These are phyloP conservation scores for Hydrocynus forskahlii DNA, from an alignment of 2,797 vertebrate genomes.

Conservation along the genomic window DNA sequence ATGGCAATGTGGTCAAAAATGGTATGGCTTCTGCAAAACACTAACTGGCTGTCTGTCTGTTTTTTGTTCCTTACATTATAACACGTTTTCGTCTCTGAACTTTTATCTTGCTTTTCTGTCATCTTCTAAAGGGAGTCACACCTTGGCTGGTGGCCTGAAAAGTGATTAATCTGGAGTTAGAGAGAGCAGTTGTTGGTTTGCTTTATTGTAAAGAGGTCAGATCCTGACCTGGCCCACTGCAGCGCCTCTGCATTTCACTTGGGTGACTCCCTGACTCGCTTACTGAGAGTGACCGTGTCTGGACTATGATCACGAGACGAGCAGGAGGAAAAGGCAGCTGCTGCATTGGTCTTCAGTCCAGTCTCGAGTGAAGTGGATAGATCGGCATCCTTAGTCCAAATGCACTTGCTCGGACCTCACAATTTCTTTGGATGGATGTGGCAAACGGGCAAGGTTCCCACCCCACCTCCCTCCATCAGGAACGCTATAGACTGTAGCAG, in stretches of 20 bases:
- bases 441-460: conserved; percentile 48
- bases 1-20: conserved; percentile 76
- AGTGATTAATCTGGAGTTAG: conserved; percentile 72
- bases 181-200: conserved; percentile 77
- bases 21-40: conserved; percentile 69
- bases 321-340: conserved; percentile 45
- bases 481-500: conserved; percentile 38
- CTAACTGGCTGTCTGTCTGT: conserved; percentile 71
- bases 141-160: conserved; percentile 98
- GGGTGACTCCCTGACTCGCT: conserved; percentile 57
- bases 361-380: conserved; percentile 37
- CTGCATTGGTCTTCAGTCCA: conserved; percentile 46
- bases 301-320: conserved; percentile 48
- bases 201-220: conserved; percentile 83
- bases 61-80: conserved; percentile 62
- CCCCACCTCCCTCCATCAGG: conserved; percentile 32
- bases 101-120: conserved; percentile 67
- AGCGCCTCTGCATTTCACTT: conserved; percentile 75
- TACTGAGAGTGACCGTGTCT: conserved; percentile 35
- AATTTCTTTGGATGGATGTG: conserved; percentile 33
- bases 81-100: conserved; percentile 68
- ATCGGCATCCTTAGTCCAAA: conserved; percentile 54
- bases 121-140: conserved; percentile 94
- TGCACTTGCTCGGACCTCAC: conserved; percentile 43
- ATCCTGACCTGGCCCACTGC: conserved; percentile 66